Base-by-base conservation (phyloP, 37 sponge, comb jelly and placozoan genomes). In the Axinella damicornis region DNA sequence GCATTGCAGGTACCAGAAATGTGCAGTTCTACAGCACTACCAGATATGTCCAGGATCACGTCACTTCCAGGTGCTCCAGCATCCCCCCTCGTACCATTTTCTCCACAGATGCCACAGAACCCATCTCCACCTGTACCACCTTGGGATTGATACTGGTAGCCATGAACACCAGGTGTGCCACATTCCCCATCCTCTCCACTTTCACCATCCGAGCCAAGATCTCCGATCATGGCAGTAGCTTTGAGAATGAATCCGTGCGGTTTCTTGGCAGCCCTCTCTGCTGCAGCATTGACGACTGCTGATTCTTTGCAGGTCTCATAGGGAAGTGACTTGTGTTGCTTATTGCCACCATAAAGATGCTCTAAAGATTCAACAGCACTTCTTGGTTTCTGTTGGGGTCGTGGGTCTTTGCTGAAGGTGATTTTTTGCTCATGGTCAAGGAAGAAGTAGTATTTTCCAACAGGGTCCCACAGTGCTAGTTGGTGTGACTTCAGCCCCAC, bases 401-500 rank as follows among this genome's bases (percentile, higher is more conserved):
- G 81, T 32, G 86, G 85, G 58, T 89, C 86, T 20, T 88, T 38
- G 13, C 57, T 20, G 38, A 83, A 81, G 17, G 76, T 41, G 2
- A 46, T 70, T 73, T 77, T 80, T 6, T 22, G 69, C 18, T 53
- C 21, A 73, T 88, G 89, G 53, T 93, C 86, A 0, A 93, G 53
- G 67, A 85, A 93, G 74, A 68, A 94, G 39, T 69, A 68, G 46
- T 24, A 32, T 2, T 83, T 78, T n/a, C 73, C 61, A 14, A 46
- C 39, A 0, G 87, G 79, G 39, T 87, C 80, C 87, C 91, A 94
- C 0, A 94, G 52, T 28, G 84, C 94, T 60, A 83, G 90, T 31
- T 76, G 53, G 25, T 78, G 68, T 13, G 73, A 32, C 19, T 82
- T 53, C 55, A 90, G 65, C 15, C 88, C 94, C 34, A 89, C 81